Evolutionary conservation across 1,140 invertebrate species (phyloP).

Genomic region (Eueides isabella): DNA sequence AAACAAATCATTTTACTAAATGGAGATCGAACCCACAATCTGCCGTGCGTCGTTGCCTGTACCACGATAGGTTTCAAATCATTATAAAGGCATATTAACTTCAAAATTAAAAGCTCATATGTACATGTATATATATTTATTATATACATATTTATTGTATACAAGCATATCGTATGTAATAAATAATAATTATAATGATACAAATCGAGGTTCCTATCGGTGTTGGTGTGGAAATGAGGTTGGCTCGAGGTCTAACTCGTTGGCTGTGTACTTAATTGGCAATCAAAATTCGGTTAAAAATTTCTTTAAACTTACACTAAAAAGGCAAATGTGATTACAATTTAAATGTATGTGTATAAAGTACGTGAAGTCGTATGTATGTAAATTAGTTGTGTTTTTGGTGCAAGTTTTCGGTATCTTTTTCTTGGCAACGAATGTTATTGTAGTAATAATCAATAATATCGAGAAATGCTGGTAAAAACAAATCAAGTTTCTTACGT

Average conservation of each 20-base stretch:
- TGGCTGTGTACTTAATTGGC: slow-evolving; percentile 23
- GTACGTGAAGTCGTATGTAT: background rate
- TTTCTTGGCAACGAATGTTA: background rate
- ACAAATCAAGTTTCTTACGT: too few relatives aligned
- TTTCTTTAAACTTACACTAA: background rate
- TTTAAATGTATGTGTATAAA: background rate
- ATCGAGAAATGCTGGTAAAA: background rate
- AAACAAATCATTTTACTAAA: too few relatives aligned
- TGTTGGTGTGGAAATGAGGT: slow-evolving; percentile 30
- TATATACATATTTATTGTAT: too few relatives aligned
- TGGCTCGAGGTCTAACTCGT: slow-evolving; percentile 26
- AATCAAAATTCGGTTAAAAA: slow-evolving; percentile 10
- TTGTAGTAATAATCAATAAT: background rate
- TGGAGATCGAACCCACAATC: too few relatives aligned
- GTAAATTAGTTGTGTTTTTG: background rate
- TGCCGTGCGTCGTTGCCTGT: too few relatives aligned
- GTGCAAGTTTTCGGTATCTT: background rate
- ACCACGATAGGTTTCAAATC: too few relatives aligned
- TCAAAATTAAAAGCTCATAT: background rate
- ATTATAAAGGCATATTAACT: background rate
- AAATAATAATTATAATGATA: slow-evolving; percentile 27
- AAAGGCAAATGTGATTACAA: slow-evolving; percentile 9
- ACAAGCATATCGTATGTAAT: too few relatives aligned
- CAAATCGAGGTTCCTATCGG: slow-evolving; percentile 39
- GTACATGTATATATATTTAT: background rate